Evolutionary conservation across 2,888 invertebrate genomes (phyloP), one percentile per base, ranked within the genome.

Genomic region (Suillia variegata): DNA sequence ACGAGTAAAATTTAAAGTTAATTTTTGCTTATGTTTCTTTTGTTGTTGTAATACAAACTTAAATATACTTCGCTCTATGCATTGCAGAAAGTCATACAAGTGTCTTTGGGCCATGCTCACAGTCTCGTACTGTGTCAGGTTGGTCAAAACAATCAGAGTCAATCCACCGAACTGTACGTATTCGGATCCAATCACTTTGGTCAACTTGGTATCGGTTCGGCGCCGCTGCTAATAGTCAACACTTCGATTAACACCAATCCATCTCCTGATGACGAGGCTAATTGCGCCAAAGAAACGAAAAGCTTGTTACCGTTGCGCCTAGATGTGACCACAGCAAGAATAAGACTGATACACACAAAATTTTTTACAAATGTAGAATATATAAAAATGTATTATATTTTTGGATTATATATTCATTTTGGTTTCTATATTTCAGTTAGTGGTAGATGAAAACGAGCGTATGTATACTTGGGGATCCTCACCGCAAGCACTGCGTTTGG

Each of bases 131-230:
- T 82, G n/a, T 81, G 82, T 59, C 72, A 73, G 62, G n/a, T n/a
- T n/a, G 65, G 70, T 22, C 52, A 51, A 12, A 66, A 61, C 31
- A 45, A 55, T 48, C 42, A 61, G n/a, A 55, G 34, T 21, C 47
- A 55, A 12, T 63, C 65, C 22, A 78, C 71, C 15, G 77, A 77
- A 56, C 84, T 96, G 8, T 96, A 91, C 81, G 86, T 90, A 0
- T 91, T 94, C 83, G 96, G 96, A 2, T 91, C 91, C 55, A 94
- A 93, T 76, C 86, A 87, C 53, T 94, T 89, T 81, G 96, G 96
- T 0, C 96, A 96, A 77, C 84, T 96, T 31, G 96, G 96, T 42
- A 80, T 88, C 38, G 90, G 89, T 2, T 38, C 56, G 2, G 21
- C 62, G 12, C n/a, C n/a, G n/a, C n/a, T n/a, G n/a, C n/a, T n/a